Base-by-base conservation (phyloP, 2,113 vertebrate genomes). In the Arizona elegans region DNA sequence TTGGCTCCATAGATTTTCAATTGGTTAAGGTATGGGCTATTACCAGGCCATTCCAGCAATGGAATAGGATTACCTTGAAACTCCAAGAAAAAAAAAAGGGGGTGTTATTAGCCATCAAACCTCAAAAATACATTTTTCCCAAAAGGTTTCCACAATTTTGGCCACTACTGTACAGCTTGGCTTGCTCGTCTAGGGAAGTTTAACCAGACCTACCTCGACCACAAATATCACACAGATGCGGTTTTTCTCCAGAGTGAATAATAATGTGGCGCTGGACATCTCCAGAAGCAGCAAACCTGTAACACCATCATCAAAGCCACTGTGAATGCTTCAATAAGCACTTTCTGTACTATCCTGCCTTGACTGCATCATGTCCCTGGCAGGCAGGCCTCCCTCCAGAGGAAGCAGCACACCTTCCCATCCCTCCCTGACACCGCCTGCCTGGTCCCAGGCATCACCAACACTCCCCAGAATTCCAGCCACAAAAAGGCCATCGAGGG, bases 221-320 rank as follows among this genome's bases (percentile, higher is more conserved):
- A 95, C 99, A 99, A 95, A 99, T 98, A 95, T 99, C 99, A 96
- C 99, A 99, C 86, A 99, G 95, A 94, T 99, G 99, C 81, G 99
- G 99, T 90, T 98, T 99, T 91, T 99, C 98, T 96, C 99, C 99
- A 6, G 99, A 99, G 97, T 99, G 99, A 92, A 99, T 98, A 93
- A 99, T 98, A 92, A 99, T 99, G 95, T 99, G 99, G 38, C 99
- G 98, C 62, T 99, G 99, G 90, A 99, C 99, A 43, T 99, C 99
- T 23, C 99, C 99, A 17, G 99, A 98, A 88, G 99, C 99, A 54
- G 99, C 99, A 94, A 99, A 99, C 94, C 99, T 99, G 95, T 0
- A 96, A 96, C 0, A 93, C 11, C 96, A 95, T 7, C 87, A 0
- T 10, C 53, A 94, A 91, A 86, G 0, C 0, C 5, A 54, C 2